Base-by-base conservation (phyloP, 2,797 vertebrate genomes). In the Pseudotriccus pelzelni region DNA sequence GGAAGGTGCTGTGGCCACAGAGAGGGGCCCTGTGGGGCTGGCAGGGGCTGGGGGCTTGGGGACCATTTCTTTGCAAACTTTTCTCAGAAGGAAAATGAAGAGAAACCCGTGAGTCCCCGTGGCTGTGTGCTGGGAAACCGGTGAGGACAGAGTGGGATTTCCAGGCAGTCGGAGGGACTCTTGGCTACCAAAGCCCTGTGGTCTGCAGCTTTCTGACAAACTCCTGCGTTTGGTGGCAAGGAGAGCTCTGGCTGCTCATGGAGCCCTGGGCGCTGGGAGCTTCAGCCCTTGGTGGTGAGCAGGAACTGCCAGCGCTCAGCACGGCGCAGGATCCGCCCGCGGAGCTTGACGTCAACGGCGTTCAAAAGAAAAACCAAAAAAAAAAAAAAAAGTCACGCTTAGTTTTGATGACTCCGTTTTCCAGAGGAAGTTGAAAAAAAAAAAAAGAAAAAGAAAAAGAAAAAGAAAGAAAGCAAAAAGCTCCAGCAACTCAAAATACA, bases 301-400 rank as follows among this genome's bases (percentile, higher is more conserved):
- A 39, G 84, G 67, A 73, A 2, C 69, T 0, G 0, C 60, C 76
- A 64, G 85, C 24, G 5, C 44, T 49, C 15, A 0, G 64, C 24
- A 0, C 17, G 2, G 32, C 0, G 0, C 5, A 0, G 80, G 64
- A 64, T 37, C 47, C 0, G 0, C 30, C 32, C 2, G 0, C 10
- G 19, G 52, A 7, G 17, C 17, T 14, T 70, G 83, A 95, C 43
- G 58, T 95, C 95, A 94, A 69, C 2, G 0, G 36, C 0, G 0
- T 34, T 68, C 2, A 2, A 43, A 82, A 83, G 10, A 14, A 23
- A 32, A 27, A n/a, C 23, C 43, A 12, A 32, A 15, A 10, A 24
- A 23, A 34, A 55, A 21, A 6, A 27, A 37, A 55, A 21, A 6
- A 27, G 12, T 12, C 25, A 5, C 0, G 5, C 14, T 49, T 28